Evolutionary conservation across 1,140 invertebrate genomes (phyloP).

Genomic region (Portunus trituberculatus): DNA sequence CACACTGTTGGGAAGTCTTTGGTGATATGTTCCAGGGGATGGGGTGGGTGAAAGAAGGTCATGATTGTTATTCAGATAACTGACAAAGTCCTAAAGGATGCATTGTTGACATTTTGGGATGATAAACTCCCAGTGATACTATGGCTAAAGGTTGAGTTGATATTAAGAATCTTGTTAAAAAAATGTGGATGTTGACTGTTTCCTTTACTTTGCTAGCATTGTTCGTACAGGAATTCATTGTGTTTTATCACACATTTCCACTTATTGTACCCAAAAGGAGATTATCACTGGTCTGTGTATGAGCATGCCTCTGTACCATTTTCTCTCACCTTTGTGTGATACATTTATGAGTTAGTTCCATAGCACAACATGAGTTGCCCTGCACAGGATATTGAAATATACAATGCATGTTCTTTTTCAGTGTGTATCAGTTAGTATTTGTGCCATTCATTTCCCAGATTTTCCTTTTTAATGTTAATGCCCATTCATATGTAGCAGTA

Average conservation of each 20-base stretch:
- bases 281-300: background rate
- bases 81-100: background rate
- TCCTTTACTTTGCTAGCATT: background rate
- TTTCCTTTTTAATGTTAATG: constrained; percentile 1
- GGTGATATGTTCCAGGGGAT: too few relatives aligned
- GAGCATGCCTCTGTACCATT: background rate
- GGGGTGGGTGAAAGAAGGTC: too few relatives aligned
- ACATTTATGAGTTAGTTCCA: background rate
- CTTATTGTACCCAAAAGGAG: background rate
- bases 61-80: too few relatives aligned
- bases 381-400: background rate
- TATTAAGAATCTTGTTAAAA: background rate
- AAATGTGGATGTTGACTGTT: background rate
- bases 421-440: background rate
- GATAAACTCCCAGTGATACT: background rate
- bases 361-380: background rate
- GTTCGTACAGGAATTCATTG: background rate
- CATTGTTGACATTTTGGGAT: background rate
- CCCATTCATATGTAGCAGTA: background rate
- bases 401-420: background rate
- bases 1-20: too few relatives aligned
- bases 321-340: background rate
- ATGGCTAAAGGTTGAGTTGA: background rate
- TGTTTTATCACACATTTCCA: background rate
- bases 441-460: background rate